phyloP scores from a whole-genome alignment of 1,140 invertebrate species.

The Frieseomelitta varia region DNA sequence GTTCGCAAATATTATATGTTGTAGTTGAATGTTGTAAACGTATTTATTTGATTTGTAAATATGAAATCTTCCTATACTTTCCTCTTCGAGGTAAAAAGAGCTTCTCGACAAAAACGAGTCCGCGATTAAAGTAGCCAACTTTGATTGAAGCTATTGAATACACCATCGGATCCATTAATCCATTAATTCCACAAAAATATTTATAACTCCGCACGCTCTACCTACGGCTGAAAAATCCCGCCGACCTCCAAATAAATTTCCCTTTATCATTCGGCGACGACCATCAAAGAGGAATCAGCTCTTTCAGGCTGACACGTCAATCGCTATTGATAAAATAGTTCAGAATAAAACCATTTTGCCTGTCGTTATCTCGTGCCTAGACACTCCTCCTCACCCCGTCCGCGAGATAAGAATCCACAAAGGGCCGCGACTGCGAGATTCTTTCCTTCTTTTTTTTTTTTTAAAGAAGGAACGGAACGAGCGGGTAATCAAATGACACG shows the following conservation, averaged over 20 bases:
- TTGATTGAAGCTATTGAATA: too few relatives aligned
- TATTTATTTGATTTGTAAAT: too few relatives aligned
- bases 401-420: neutral
- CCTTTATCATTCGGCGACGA: neutral
- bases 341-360: neutral
- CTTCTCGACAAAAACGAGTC: too few relatives aligned
- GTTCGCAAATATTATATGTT: too few relatives aligned
- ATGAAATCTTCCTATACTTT: too few relatives aligned
- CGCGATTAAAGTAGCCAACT: too few relatives aligned
- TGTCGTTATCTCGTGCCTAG: neutral
- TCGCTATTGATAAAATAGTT: neutral
- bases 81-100: too few relatives aligned
- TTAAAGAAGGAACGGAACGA: neutral
- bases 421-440: neutral
- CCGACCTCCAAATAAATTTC: neutral
- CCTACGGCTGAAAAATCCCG: neutral
- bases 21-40: too few relatives aligned
- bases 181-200: neutral
- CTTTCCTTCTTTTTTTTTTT: too few relatives aligned
- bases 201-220: neutral
- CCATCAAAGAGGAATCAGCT: neutral
- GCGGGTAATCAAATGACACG: slow-evolving; percentile 38
- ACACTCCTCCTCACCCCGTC: too few relatives aligned
- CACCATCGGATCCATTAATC: too few relatives aligned
- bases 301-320: neutral